phyloP scores from a whole-genome alignment of 2,113 vertebrate genomes.

The Chunga burmeisteri region DNA sequence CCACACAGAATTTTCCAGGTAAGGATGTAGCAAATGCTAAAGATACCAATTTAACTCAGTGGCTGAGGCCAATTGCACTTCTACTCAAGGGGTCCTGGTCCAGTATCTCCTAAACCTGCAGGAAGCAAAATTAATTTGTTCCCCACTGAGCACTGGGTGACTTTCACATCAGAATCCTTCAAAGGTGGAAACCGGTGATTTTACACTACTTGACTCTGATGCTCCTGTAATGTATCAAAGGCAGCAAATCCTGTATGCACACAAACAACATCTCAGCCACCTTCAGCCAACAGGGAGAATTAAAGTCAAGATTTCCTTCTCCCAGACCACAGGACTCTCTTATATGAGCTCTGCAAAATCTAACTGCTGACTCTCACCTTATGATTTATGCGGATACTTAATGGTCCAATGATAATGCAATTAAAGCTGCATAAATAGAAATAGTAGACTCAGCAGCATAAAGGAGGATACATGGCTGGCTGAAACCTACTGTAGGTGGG shows the following conservation, averaged over 20 bases:
- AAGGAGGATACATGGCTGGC: neutral
- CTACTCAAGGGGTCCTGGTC: neutral
- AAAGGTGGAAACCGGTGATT: slow-evolving; percentile 8
- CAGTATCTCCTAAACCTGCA: neutral
- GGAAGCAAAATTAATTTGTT: slow-evolving; percentile 4
- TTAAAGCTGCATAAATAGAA: slow-evolving; percentile 1
- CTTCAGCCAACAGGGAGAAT: neutral
- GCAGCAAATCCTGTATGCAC: neutral
- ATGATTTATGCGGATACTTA: neutral
- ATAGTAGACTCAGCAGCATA: neutral
- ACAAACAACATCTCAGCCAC: neutral
- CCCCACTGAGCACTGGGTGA: neutral
- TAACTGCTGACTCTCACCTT: neutral
- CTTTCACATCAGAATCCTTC: slow-evolving; percentile 3
- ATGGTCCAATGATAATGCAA: neutral
- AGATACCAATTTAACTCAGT: neutral
- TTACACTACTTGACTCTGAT: slow-evolving; percentile 44
- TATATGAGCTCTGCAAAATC: neutral
- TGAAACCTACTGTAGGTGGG: neutral
- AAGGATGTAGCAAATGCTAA: neutral
- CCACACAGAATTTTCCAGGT: neutral
- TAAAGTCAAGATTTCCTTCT: neutral
- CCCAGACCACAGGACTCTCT: neutral
- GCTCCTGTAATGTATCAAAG: neutral
- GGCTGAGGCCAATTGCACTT: neutral